Percentiles rank a stretch among this genome's conserved stretches.
Evolutionary conservation across 1,140 invertebrate species (phyloP).

Genomic region (Chironomus tepperi): DNA sequence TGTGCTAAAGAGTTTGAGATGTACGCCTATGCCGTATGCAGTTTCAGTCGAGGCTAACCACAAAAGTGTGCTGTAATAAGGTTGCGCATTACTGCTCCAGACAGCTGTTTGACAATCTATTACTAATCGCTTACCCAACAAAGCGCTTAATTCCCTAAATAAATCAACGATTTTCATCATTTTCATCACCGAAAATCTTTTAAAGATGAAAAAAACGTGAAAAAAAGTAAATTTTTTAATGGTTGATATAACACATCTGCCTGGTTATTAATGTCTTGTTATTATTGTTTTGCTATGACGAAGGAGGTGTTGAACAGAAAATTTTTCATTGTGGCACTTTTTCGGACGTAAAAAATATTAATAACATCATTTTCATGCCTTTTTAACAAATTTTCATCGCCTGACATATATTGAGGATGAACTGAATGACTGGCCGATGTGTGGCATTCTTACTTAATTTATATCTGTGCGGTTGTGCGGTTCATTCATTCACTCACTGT

Average conservation of each 20-base stretch:
- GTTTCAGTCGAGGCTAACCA: no score
- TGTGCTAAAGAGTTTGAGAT: no score
- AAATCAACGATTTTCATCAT: neutral
- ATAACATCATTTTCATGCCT: constrained; percentile 1
- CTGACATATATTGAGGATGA: neutral
- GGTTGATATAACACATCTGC: neutral
- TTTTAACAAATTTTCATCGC: constrained; percentile 4
- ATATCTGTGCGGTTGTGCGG: neutral
- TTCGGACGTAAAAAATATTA: neutral
- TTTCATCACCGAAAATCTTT: no score
- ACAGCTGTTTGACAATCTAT: no score
- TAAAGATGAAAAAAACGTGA: neutral
- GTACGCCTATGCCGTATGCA: no score
- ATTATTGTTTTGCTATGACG: neutral
- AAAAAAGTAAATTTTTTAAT: no score
- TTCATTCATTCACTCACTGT: neutral
- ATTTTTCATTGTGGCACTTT: neutral
- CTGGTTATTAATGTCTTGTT: neutral
- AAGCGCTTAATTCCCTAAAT: no score
- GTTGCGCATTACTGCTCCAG: no score
- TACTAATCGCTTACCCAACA: no score
- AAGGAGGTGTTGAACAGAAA: neutral
- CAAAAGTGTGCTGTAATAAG: no score
- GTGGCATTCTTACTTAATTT: neutral
- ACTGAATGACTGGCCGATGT: neutral